phyloP scores from a whole-genome alignment of 2,797 vertebrate genomes.

The Gymnopithys bicolor region DNA sequence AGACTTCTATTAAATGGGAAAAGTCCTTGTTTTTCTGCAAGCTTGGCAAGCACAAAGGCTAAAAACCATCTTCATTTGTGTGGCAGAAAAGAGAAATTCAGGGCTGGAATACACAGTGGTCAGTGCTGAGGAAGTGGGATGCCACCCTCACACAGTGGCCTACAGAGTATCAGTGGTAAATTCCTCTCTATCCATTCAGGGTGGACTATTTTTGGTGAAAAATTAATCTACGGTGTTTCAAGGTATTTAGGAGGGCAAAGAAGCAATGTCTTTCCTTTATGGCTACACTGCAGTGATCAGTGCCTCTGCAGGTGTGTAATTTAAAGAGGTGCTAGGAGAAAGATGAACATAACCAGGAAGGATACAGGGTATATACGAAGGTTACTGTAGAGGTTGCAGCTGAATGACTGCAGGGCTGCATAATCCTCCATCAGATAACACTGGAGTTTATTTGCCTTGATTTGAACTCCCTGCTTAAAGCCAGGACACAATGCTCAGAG shows the following conservation, averaged over 20 bases:
- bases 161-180: neutral
- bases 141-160: neutral
- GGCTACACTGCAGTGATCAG: constrained; percentile 55
- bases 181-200: neutral
- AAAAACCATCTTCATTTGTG: neutral
- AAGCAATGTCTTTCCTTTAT: constrained; percentile 67
- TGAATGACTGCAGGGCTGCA: constrained; percentile 46
- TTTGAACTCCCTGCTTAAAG: constrained; percentile 30
- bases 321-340: constrained; percentile 59
- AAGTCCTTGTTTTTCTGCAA: constrained; percentile 43
- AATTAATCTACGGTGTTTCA: constrained; percentile 11
- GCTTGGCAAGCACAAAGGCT: neutral
- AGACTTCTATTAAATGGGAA: constrained; percentile 20
- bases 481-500: neutral
- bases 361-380: constrained; percentile 16
- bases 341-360: constrained; percentile 60
- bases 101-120: neutral
- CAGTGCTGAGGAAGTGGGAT: neutral
- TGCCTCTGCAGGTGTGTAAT: constrained; percentile 60
- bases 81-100: neutral
- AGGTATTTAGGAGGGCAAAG: constrained; percentile 65
- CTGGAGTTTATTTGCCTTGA: constrained; percentile 24
- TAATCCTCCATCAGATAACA: constrained; percentile 7
- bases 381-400: constrained; percentile 38
- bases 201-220: constrained; percentile 25